Evolutionary conservation across 2,888 invertebrate genomes (phyloP).

Genomic region (Brachypterus glaber): DNA sequence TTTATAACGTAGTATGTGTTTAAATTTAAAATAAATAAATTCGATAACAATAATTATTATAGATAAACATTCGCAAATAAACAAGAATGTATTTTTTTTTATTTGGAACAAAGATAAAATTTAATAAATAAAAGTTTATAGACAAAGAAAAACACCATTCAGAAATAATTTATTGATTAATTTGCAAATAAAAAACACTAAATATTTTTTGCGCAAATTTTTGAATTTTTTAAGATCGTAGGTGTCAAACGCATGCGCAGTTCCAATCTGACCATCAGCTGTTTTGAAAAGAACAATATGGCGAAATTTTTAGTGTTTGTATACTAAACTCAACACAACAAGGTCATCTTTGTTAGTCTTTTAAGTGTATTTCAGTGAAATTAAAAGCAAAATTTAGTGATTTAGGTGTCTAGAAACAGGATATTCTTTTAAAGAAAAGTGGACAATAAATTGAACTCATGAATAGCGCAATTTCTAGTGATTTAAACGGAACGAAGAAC

Average conservation of each 20-base stretch:
- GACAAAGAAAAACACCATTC: no score
- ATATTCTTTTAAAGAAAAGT: slow-evolving; percentile 41
- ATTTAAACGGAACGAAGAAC: slow-evolving; percentile 66
- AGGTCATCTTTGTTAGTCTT: slow-evolving; percentile 19
- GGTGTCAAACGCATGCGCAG: slow-evolving; percentile 6
- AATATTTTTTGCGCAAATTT: no score
- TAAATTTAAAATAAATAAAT: no score
- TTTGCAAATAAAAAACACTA: no score
- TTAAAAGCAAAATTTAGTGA: slow-evolving; percentile 16
- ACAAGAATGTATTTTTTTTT: no score
- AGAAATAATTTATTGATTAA: no score
- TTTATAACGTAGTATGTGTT: no score
- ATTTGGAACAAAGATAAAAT: no score
- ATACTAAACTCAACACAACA: slow-evolving; percentile 9
- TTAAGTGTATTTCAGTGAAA: slow-evolving; percentile 10
- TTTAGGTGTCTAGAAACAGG: slow-evolving; percentile 13
- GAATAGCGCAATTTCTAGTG: slow-evolving; percentile 73
- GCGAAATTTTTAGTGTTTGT: slow-evolving; percentile 27
- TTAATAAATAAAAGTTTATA: no score
- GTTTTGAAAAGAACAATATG: slow-evolving; percentile 27
- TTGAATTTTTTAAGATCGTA: no score
- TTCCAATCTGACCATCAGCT: slow-evolving; percentile 24
- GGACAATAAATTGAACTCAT: slow-evolving; percentile 50
- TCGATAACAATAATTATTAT: no score
- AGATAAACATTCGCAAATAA: no score